Percentiles rank a stretch among this genome's conserved stretches.
Evolutionary conservation across 2,797 vertebrate genomes (phyloP).

Genomic region (Glyptemys insculpta): DNA sequence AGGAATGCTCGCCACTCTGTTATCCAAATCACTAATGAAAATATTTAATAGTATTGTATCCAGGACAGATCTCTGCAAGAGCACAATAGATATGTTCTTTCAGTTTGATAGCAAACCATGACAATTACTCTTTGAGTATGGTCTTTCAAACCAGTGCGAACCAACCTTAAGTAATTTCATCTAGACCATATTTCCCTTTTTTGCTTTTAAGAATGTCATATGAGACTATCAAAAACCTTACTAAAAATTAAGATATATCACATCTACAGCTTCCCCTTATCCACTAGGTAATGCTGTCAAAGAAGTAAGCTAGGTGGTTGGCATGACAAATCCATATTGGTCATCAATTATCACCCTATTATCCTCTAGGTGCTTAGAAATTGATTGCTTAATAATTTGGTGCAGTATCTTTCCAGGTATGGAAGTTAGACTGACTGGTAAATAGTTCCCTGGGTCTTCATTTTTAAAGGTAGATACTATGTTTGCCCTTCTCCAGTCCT

Average conservation of each 20-base stretch:
- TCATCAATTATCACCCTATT: not conserved
- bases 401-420: not conserved
- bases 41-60: too few relatives aligned
- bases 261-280: not conserved
- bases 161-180: not conserved
- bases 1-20: not conserved
- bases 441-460: not conserved
- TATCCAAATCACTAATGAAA: too few relatives aligned
- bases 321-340: not conserved
- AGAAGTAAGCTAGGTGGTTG: not conserved
- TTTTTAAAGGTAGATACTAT: not conserved
- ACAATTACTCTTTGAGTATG: not conserved
- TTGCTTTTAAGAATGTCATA: not conserved
- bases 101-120: not conserved
- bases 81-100: not conserved
- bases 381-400: not conserved
- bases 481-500: too few relatives aligned
- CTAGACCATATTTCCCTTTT: not conserved
- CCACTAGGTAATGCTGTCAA: not conserved
- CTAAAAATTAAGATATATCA: not conserved
- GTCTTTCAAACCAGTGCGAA: not conserved
- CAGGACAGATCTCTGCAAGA: not conserved
- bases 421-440: not conserved
- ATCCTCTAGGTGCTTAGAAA: not conserved
- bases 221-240: not conserved